Conservation (phyloP, 2,888 invertebrate species). For the Hipparchia semele region DNA sequence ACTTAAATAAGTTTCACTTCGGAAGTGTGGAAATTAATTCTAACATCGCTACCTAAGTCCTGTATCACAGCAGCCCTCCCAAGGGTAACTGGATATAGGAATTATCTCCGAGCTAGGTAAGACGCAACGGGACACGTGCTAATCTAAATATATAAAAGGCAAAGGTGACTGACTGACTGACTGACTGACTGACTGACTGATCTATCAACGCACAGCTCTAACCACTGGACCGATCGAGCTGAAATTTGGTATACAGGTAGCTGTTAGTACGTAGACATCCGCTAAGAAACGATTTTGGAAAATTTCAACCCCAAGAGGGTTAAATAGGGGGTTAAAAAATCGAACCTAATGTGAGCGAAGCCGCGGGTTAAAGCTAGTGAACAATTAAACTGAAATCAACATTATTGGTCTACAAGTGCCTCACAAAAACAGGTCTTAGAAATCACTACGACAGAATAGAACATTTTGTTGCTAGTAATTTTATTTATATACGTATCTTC, state of each 20-base stretch:
- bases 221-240: no score
- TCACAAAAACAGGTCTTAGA: background rate
- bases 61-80: background rate
- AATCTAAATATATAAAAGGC: no score
- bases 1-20: background rate
- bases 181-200: no score
- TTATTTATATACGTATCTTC: background rate
- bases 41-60: background rate
- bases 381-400: background rate
- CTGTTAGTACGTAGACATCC: no score
- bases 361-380: no score
- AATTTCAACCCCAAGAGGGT: no score
- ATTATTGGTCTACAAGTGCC: background rate
- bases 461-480: background rate
- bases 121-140: background rate
- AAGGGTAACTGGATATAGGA: background rate
- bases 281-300: no score
- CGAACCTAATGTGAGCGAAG: no score
- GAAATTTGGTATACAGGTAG: no score
- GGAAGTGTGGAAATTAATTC: conserved; percentile 14
- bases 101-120: background rate
- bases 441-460: background rate
- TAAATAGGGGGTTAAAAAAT: no score
- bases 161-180: no score
- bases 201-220: no score